Conservation (phyloP, 2,888 invertebrate species). For the Drosophila mettleri region DNA sequence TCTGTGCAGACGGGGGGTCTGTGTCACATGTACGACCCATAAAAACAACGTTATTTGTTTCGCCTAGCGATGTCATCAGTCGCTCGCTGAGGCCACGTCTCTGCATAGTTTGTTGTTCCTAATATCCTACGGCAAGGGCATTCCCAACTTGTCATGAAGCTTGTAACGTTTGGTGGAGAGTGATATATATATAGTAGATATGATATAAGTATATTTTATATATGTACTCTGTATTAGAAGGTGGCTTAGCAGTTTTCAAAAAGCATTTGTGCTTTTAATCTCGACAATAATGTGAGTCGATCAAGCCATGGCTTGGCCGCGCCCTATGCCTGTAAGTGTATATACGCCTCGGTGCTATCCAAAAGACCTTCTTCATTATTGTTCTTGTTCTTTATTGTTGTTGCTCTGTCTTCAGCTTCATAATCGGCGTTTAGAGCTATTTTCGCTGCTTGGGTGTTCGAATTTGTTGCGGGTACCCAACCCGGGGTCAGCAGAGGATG, state of each 20-base stretch:
- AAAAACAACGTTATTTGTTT: conserved; percentile 70
- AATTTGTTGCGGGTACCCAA: conserved; percentile 61
- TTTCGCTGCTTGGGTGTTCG: conserved; percentile 72
- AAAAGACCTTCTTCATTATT: neutral
- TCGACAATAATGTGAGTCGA: neutral
- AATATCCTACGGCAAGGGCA: neutral
- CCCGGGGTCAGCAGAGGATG: conserved; percentile 38
- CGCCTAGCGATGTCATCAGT: conserved; percentile 65
- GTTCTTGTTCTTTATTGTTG: conserved; percentile 17
- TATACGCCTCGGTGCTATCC: neutral
- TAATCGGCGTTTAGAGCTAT: conserved; percentile 71
- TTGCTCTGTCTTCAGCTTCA: conserved; percentile 38
- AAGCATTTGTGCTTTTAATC: neutral
- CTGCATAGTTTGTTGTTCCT: conserved; percentile 26
- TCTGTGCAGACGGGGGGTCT: conserved; percentile 11
- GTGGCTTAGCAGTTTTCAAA: neutral
- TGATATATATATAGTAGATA: neutral
- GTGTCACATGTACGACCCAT: conserved; percentile 66
- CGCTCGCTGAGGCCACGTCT: conserved; percentile 36
- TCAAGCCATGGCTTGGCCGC: neutral
- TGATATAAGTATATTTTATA: neutral
- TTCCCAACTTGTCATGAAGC: too few species aligned
- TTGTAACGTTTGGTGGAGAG: neutral
- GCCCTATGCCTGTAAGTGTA: neutral
- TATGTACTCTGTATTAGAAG: neutral